Conservation (phyloP, 2,888 invertebrate genomes). For the Phania funesta region DNA sequence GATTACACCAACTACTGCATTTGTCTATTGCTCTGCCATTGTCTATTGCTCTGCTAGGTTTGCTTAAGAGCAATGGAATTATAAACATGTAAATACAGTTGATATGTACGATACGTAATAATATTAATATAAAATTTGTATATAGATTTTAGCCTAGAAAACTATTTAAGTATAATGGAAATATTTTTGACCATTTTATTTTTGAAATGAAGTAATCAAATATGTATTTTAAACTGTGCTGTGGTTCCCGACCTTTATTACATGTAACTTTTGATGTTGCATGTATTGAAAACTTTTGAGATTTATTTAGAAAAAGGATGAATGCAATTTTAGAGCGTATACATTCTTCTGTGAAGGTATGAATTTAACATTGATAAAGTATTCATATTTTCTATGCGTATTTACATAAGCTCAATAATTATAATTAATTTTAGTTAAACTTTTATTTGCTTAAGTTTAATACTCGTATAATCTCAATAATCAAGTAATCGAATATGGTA, state of each 20-base stretch:
- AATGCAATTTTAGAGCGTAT: not conserved
- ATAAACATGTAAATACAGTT: conserved; percentile 1
- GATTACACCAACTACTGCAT: not conserved
- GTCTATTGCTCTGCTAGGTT: conserved; percentile 30
- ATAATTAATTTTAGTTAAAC: not conserved
- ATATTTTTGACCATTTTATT: conserved; percentile 51
- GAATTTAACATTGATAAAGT: conserved; percentile 23
- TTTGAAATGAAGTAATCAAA: conserved; percentile 3
- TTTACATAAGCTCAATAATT: conserved; percentile 50
- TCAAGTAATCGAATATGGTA: conserved; percentile 14
- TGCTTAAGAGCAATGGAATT: conserved; percentile 9
- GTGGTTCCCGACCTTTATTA: conserved; percentile 44
- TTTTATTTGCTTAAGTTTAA: conserved; percentile 11
- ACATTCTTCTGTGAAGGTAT: conserved; percentile 42
- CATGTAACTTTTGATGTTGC: conserved; percentile 2
- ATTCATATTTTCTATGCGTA: conserved; percentile 42
- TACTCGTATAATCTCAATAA: not conserved
- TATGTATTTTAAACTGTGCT: conserved; percentile 43
- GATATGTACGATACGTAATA: conserved; percentile 9
- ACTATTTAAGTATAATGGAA: not conserved
- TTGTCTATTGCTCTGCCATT: conserved; percentile 52
- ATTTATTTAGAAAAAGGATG: conserved; percentile 11
- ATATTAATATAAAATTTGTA: conserved; percentile 44
- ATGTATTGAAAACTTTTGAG: conserved; percentile 21
- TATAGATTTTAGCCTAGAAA: conserved; percentile 52